phyloP scores from a whole-genome alignment of 2,888 invertebrate genomes.

The Selenia dentaria region DNA sequence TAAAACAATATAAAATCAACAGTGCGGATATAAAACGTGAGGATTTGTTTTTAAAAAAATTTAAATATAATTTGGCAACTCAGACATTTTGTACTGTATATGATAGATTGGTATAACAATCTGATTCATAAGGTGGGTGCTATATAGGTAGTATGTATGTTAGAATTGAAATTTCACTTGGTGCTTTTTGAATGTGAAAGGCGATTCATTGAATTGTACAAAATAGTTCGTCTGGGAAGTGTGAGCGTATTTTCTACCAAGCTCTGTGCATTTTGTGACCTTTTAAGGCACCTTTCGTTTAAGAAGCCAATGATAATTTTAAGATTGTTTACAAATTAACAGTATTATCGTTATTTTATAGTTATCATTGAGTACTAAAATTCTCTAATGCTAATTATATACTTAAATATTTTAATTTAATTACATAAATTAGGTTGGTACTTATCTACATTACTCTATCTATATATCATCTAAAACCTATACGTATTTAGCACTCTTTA shows the following conservation, averaged over 20 bases:
- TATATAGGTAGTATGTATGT: conserved; percentile 57
- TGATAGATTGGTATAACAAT: conserved; percentile 18
- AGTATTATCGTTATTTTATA: conserved; percentile 29
- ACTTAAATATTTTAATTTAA: conserved; percentile 8
- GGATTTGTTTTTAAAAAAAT: neutral
- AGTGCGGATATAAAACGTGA: conserved; percentile 8
- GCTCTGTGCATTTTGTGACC: conserved; percentile 76
- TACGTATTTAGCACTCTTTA: conserved; percentile 6
- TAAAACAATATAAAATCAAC: conserved; percentile 18
- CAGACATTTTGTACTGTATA: conserved; percentile 15
- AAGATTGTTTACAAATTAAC: conserved; percentile 31
- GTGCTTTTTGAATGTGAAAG: conserved; percentile 75
- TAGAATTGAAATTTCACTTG: conserved; percentile 54
- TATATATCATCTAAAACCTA: conserved; percentile 15
- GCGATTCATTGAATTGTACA: conserved; percentile 65
- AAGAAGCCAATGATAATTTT: conserved; percentile 68
- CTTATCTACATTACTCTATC: too few relatives aligned
- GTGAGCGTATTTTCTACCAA: conserved; percentile 81
- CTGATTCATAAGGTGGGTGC: conserved; percentile 74
- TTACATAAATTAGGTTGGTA: neutral
- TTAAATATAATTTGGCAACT: conserved; percentile 2
- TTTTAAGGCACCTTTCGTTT: conserved; percentile 63
- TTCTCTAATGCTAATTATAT: conserved; percentile 10
- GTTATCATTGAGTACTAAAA: conserved; percentile 10
- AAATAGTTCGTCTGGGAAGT: conserved; percentile 77